Base-by-base conservation (phyloP, 2,888 invertebrate genomes). In the Harpalus rubripes region DNA sequence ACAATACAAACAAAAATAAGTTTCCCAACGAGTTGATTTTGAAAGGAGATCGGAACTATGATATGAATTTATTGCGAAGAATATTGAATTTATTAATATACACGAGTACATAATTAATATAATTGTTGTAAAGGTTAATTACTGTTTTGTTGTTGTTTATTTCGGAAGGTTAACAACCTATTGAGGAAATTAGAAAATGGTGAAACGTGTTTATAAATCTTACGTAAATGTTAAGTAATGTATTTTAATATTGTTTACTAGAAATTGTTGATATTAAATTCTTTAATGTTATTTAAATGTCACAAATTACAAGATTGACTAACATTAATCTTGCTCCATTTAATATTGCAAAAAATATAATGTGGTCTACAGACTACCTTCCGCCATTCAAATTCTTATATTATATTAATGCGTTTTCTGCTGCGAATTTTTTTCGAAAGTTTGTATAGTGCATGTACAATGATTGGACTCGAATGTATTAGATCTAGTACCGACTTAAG, bases 1-100 rank as follows among this genome's bases (percentile, higher is more conserved):
- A 44, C 15, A 44, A 44, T 15, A 74, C 41, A 32, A 68, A 32
- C 22, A 26, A 61, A 61, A 16, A 61, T 18, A 61, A 61, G 8
- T 4, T 61, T 16, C 18, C 59, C 59, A 18, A 61, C 59, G 18
- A 61, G 8, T 2, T 7, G 12, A 52, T 52, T 32, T 32, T 32
- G 44, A 52, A 5, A 52, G 44, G 44, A 52, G 44, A 52, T 52
- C 44, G 44, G 44, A 52, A 10, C 44, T 52, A 10, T 52, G 44
- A 52, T 52, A 52, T 2, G 10, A 12, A 8, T 52, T 44, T 52
- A 52, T 52, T 1, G 44, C 44, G 44, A 52, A 52, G 44, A 52
- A 52, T 52, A 52, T 52, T 52, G 8, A 32, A 52, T 52, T 12
- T 52, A 52, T 52, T 52, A 52, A 52, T 12, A 52, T 12, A 10